Conservation (phyloP, 2,888 invertebrate genomes). For the Drosophila siamana region DNA sequence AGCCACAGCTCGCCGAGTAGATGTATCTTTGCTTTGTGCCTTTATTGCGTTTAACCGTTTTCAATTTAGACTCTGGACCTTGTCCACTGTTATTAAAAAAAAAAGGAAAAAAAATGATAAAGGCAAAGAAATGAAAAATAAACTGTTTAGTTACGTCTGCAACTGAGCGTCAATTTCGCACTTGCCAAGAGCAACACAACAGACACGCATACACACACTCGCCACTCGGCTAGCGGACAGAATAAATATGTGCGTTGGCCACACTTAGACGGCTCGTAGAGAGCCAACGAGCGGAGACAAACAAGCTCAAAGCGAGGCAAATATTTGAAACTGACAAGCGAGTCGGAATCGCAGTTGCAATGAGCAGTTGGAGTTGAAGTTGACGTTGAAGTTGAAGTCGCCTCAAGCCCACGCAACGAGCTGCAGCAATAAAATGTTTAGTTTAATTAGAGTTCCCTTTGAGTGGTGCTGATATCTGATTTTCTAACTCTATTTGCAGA, state of each 20-base stretch:
- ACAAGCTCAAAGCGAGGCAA: conserved; percentile 48
- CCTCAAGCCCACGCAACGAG: conserved; percentile 11
- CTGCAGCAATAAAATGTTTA: conserved; percentile 10
- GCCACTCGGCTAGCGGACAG: conserved; percentile 7
- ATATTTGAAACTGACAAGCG: conserved; percentile 62
- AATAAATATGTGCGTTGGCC: conserved; percentile 50
- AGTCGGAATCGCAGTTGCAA: conserved; percentile 1
- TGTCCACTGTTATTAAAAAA: conserved; percentile 38
- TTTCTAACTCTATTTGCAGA: conserved; percentile 85
- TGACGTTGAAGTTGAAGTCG: neutral
- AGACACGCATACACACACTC: conserved; percentile 19
- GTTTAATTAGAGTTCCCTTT: conserved; percentile 25
- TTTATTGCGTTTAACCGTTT: conserved; percentile 63
- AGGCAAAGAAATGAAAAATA: conserved; percentile 1
- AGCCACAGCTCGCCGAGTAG: neutral
- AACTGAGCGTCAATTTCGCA: conserved; percentile 64
- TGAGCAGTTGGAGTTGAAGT: conserved; percentile 1
- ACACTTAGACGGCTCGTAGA: conserved; percentile 50
- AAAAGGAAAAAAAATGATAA: too few relatives aligned
- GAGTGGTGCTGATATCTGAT: neutral
- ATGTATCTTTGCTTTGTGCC: conserved; percentile 17
- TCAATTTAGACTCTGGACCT: conserved; percentile 43
- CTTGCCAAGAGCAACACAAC: conserved; percentile 37
- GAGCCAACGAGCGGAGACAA: conserved; percentile 39
- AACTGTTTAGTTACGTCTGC: conserved; percentile 35